Conservation (phyloP, 2,113 vertebrate species). For the Danio rerio region GRCz12tu NC_133191.1:5246001-5246500, state of each 20-base stretch:
- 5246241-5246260: neutral
- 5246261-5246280: neutral
- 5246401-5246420: neutral
- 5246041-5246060: too few relatives aligned
- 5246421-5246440: too few relatives aligned
- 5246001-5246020: too few relatives aligned
- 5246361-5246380: too few relatives aligned
- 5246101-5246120: too few relatives aligned
- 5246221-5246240: neutral
- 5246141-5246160: neutral
- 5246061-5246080: neutral
- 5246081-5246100: neutral
- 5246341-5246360: neutral
- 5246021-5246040: too few relatives aligned
- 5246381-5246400: neutral
- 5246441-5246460: neutral
- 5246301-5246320: neutral
- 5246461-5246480: neutral
- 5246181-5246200: conserved; percentile 2
- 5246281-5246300: neutral
- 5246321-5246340: neutral
- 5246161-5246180: neutral
- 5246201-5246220: conserved; percentile 1
- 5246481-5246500: too few relatives aligned
- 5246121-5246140: neutral